Percentiles rank a stretch among this genome's conserved stretches.
Evolutionary conservation across 2,797 vertebrate genomes (phyloP).

Genomic region (Bradypodion pumilum): DNA sequence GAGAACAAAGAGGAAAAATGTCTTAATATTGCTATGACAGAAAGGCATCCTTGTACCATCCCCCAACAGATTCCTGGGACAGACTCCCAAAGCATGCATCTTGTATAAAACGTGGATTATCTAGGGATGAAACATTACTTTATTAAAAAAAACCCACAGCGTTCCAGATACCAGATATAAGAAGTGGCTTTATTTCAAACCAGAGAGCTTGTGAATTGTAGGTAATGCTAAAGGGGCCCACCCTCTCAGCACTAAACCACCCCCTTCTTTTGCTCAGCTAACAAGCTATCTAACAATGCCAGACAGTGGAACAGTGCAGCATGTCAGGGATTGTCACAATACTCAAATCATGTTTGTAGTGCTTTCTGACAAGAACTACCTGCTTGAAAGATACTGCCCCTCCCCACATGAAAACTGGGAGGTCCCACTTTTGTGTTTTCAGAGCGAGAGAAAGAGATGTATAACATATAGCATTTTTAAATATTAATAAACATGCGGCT

Average conservation of each 20-base stretch:
- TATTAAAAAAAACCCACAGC: no score
- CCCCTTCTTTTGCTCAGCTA: background rate
- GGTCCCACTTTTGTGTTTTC: background rate
- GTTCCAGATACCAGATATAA: conserved; percentile 50
- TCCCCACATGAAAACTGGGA: background rate
- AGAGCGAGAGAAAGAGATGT: no score
- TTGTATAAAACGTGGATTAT: conserved; percentile 6
- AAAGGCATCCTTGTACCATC: conserved; percentile 38
- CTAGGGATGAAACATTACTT: conserved; percentile 35
- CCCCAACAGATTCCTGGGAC: conserved; percentile 35
- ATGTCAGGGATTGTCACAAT: background rate
- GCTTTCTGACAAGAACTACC: background rate
- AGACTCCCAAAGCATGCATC: conserved; percentile 35
- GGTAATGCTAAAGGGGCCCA: conserved; percentile 6
- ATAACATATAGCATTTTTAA: background rate
- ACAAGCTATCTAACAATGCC: background rate
- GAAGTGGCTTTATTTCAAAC: conserved; percentile 45
- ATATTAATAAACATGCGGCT: conserved; percentile 11
- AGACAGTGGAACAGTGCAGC: background rate
- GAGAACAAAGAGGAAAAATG: conserved; percentile 54
- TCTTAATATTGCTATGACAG: conserved; percentile 48
- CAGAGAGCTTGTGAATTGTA: background rate
- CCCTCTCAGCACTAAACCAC: background rate
- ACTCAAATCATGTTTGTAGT: background rate
- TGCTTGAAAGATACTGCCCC: background rate